Evolutionary conservation across 2,888 invertebrate species (phyloP), one percentile per base, ranked within the genome.

Genomic region (Chalcis sispes): DNA sequence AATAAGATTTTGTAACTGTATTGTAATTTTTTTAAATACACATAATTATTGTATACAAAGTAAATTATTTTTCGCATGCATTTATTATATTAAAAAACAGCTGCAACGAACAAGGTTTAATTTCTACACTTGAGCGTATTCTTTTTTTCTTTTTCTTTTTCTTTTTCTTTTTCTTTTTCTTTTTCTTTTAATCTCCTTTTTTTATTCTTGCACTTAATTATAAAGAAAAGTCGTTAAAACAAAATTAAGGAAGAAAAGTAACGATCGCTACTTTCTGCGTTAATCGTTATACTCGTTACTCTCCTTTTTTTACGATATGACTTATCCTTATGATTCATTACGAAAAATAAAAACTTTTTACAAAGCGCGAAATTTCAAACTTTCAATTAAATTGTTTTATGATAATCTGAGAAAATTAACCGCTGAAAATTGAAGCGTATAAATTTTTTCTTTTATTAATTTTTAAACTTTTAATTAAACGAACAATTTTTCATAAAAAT

Each of bases 211-310:
- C n/a, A 62, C 46, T 62, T 62, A 46, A 62, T 62, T 46, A 62
- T 46, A 46, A 27, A 40, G 23, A 62, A 46, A 46, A 62, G 62
- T 46, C 46, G 46, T 62, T 62, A 59, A 42, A 69, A 67, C 54
- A 72, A 72, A 32, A 72, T 61, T 32, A 64, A 54, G 62, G 46
- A 72, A 72, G 64, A 62, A 42, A 62, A 72, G 42, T 52, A 64
- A 62, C 52, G 64, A 72, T 72, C 42, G 25, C 46, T n/a, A 23
- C 25, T 62, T 18, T 62, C 27, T 46, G 46, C 62, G 42, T 62
- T 62, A 62, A 62, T 62, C 25, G 62, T 62, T 62, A 46, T 62
- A 62, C 62, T 62, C 62, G 27, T 62, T 62, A 62, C 46, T 61
- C 42, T 61, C 7, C 23, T 62, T 62, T 61, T 50, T 62, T 62